Conservation (phyloP, 2,888 invertebrate genomes). For the Gari tellinella region DNA sequence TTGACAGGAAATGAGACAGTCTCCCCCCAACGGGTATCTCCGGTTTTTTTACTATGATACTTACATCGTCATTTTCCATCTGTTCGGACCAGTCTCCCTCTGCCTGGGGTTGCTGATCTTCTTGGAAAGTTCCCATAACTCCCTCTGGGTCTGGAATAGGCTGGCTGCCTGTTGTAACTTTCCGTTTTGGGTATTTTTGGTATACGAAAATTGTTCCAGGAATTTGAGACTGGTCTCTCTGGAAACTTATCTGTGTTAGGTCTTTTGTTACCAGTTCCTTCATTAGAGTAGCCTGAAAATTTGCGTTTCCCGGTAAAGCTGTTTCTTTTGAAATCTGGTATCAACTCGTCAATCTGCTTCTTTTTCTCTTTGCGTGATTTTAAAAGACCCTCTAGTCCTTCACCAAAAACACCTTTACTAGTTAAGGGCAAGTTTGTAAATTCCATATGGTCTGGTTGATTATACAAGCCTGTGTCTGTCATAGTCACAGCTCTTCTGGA, state of each 20-base stretch:
- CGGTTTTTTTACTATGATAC: constrained; percentile 23
- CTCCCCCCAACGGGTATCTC: constrained; percentile 46
- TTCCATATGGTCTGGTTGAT: constrained; percentile 5
- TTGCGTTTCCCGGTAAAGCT: constrained; percentile 21
- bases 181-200: constrained; percentile 6
- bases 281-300: background rate
- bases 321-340: constrained; percentile 24
- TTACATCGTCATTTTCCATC: constrained; percentile 38
- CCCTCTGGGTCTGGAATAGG: background rate
- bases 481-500: constrained; percentile 21
- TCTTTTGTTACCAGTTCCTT: background rate
- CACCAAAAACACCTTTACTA: constrained; percentile 37
- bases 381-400: constrained; percentile 18
- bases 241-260: background rate
- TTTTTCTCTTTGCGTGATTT: constrained; percentile 44
- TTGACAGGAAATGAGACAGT: constrained; percentile 10
- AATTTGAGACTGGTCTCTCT: background rate
- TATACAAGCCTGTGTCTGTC: constrained; percentile 28
- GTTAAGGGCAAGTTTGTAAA: constrained; percentile 38
- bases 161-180: background rate
- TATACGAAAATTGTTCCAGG: constrained; percentile 21
- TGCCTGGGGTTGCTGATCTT: background rate
- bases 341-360: constrained; percentile 35
- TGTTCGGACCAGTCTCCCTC: background rate
- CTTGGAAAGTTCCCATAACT: background rate